Base-by-base conservation (phyloP, 2,888 invertebrate genomes). In the Cabera pusaria region DNA sequence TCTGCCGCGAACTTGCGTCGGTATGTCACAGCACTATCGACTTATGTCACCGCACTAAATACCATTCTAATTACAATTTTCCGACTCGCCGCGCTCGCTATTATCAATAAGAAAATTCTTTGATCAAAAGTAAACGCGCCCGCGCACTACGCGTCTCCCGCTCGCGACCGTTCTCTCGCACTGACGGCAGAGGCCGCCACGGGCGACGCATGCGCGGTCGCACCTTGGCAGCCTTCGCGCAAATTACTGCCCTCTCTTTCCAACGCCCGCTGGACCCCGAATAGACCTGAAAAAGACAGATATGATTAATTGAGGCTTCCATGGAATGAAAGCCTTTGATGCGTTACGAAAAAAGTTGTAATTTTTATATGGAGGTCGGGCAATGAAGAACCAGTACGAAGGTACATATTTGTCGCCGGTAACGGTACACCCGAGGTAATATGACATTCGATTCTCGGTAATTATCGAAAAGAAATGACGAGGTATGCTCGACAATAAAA, bases 201-300 rank as follows among this genome's bases (percentile, higher is more conserved):
- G 37, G 44, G 40, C 35, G 53, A 47, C 43, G 50, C 37, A 35
- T 26, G 41, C 45, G 27, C n/a, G n/a, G n/a, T n/a, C n/a, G n/a
- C 52, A 53, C 53, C 47, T 53, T 23, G 17, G n/a, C 34, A 42
- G 41, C 41, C 41, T 42, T 49, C 46, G 50, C 43, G 26, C 28
- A 42, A 52, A 38, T 40, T 46, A 33, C 36, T 18, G 26, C 32
- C 32, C 37, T 50, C 55, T 48, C 56, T 6, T 25, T 56, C 48
- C 6, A 41, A 25, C 49, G 5, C 29, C 22, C 6, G 6, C 6
- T 2, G 1, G 6, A 6, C 10, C 19, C 22, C 36, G 17, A 19
- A 35, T 33, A 27, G 18, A 48, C 46, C 60, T 64, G 64, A 59
- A 59, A 57, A 49, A 53, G 56, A 64, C 48, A 43, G 51, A 49